phyloP scores from a whole-genome alignment of 2,797 vertebrate genomes.

The Gorsachius magnificus region DNA sequence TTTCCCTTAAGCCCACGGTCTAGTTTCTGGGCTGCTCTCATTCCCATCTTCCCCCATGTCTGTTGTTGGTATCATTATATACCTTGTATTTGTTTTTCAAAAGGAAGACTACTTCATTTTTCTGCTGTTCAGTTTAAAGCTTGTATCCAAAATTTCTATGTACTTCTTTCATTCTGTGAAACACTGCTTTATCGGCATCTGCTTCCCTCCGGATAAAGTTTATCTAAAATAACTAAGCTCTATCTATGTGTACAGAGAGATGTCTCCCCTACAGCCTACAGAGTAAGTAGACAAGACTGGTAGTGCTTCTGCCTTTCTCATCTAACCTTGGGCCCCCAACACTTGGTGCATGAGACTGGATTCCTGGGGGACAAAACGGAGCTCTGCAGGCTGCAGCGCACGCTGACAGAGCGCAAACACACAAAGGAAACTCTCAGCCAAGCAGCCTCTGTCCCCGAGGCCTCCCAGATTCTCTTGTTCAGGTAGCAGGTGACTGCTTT shows the following conservation, averaged over 20 bases:
- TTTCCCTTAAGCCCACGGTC: not conserved
- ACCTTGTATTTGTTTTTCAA: not conserved
- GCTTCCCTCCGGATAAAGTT: not conserved
- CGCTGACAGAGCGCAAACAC: not conserved
- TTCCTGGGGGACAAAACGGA: not conserved
- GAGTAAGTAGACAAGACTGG: not conserved
- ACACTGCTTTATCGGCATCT: not conserved
- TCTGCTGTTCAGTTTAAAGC: not conserved
- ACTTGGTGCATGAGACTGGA: not conserved
- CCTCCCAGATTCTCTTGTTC: not conserved
- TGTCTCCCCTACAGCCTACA: not conserved
- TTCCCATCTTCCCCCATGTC: not conserved
- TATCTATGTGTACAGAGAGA: not conserved
- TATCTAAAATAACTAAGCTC: not conserved
- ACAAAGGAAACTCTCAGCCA: not conserved
- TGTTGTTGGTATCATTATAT: not conserved
- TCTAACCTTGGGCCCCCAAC: not conserved
- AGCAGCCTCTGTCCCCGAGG: not conserved
- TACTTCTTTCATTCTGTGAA: not conserved
- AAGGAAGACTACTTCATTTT: not conserved
- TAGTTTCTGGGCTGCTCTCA: not conserved
- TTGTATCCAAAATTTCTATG: not conserved
- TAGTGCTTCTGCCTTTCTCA: not conserved
- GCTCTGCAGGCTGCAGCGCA: not conserved
- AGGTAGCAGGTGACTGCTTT: not conserved